phyloP scores from a whole-genome alignment of 1,140 invertebrate genomes.

The Pogonomyrmex barbatus region DNA sequence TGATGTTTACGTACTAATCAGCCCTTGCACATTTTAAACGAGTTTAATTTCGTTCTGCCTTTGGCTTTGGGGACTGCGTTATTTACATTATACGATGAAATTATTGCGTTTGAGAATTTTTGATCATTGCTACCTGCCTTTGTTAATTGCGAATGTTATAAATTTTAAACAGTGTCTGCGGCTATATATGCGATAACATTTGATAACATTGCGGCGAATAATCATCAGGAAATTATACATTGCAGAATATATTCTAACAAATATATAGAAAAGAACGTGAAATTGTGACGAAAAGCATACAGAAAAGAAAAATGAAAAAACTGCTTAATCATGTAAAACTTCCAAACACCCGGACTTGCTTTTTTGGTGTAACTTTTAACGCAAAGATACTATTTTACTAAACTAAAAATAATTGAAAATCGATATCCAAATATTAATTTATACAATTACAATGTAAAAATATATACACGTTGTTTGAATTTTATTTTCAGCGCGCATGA shows the following conservation, averaged over 20 bases:
- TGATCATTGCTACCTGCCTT: constrained; percentile 42
- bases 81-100: constrained; percentile 49
- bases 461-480: constrained; percentile 18
- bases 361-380: background rate
- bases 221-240: constrained; percentile 1
- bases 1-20: constrained; percentile 71
- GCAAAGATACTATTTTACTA: background rate
- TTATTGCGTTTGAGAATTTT: constrained; percentile 63
- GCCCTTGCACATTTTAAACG: constrained; percentile 70
- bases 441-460: constrained; percentile 16
- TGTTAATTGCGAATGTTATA: constrained; percentile 38
- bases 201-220: background rate
- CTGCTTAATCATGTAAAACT: background rate
- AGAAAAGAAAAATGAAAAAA: background rate
- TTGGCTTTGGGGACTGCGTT: constrained; percentile 41
- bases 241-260: background rate
- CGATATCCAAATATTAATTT: background rate
- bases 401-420: background rate
- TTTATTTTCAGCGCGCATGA: constrained; percentile 22
- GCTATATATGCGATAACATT: constrained; percentile 12
- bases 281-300: constrained; percentile 1
- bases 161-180: constrained; percentile 39
- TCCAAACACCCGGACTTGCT: constrained; percentile 4
- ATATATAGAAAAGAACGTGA: background rate
- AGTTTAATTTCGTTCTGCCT: constrained; percentile 61